A percentile compares a stretch with the other conserved stretches of the same genome.
phyloP scores from a whole-genome alignment of 2,113 vertebrate genomes.

The Barbus barbus region DNA sequence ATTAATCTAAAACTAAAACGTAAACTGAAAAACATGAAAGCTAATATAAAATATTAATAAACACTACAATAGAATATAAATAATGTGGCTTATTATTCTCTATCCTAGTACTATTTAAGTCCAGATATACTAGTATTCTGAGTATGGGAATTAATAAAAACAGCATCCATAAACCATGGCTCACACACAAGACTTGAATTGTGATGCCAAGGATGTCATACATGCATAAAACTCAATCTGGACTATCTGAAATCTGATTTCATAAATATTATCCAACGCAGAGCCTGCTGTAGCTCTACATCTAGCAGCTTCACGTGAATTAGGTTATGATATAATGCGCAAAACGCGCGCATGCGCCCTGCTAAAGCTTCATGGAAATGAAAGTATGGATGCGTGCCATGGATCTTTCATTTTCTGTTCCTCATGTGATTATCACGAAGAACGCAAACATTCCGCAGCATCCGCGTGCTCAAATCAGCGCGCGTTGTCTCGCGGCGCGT shows the following conservation, averaged over 20 bases:
- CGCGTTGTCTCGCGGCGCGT: background rate
- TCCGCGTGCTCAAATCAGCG: background rate
- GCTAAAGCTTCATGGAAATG: background rate
- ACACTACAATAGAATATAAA: too few relatives aligned
- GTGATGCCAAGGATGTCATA: background rate
- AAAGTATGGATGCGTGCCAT: background rate
- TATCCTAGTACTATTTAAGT: too few relatives aligned
- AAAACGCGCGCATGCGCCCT: conserved; percentile 22
- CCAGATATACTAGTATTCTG: background rate
- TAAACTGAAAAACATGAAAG: background rate
- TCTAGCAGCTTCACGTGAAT: background rate
- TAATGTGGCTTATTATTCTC: too few relatives aligned
- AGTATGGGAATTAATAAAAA: background rate
- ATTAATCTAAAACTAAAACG: background rate
- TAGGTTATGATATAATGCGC: conserved; percentile 3
- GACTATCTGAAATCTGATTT: background rate
- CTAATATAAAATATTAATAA: background rate
- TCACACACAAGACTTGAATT: background rate
- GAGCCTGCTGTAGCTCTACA: background rate
- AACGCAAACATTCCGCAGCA: background rate
- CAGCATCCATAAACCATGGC: background rate
- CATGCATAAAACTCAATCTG: background rate
- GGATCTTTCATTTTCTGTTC: background rate
- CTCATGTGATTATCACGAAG: background rate
- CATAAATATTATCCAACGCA: background rate